These are phyloP conservation scores for Osmerus eperlanus DNA, from an alignment of 2,113 vertebrate species.

Conservation along the genomic window DNA sequence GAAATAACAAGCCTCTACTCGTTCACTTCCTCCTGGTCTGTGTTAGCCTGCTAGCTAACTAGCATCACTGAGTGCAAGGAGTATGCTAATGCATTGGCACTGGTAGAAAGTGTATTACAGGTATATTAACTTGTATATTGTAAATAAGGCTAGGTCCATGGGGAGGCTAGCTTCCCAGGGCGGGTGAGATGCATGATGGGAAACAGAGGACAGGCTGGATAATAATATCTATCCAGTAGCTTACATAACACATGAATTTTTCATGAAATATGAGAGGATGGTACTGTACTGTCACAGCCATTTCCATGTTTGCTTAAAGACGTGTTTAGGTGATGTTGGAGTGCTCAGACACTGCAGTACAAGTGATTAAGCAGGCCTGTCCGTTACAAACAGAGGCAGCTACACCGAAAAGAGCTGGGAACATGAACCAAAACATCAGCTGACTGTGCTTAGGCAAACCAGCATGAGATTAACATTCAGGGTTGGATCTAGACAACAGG, in stretches of 20 bases:
- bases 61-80: constrained; percentile 23
- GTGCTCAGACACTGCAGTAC: too few species aligned
- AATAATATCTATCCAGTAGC: constrained; percentile 37
- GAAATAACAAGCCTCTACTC: neutral
- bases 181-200: constrained; percentile 38
- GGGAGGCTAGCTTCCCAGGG: neutral
- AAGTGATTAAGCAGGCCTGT: too few species aligned
- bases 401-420: constrained; percentile 4
- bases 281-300: neutral
- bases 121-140: constrained; percentile 27
- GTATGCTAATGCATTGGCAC: constrained; percentile 28
- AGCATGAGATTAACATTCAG: constrained; percentile 21
- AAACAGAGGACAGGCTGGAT: constrained; percentile 35
- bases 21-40: neutral
- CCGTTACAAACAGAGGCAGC: neutral
- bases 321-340: too few species aligned
- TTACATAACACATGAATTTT: constrained; percentile 19
- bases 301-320: neutral
- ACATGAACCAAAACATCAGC: constrained; percentile 43
- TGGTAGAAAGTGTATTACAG: constrained; percentile 37
- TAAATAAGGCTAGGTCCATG: neutral
- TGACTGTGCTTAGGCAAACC: constrained; percentile 33
- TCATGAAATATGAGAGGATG: too few species aligned
- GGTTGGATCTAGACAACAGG: neutral
- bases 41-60: constrained; percentile 23